Conservation (phyloP, 2,113 vertebrate species). For the Mirza zaza region DNA sequence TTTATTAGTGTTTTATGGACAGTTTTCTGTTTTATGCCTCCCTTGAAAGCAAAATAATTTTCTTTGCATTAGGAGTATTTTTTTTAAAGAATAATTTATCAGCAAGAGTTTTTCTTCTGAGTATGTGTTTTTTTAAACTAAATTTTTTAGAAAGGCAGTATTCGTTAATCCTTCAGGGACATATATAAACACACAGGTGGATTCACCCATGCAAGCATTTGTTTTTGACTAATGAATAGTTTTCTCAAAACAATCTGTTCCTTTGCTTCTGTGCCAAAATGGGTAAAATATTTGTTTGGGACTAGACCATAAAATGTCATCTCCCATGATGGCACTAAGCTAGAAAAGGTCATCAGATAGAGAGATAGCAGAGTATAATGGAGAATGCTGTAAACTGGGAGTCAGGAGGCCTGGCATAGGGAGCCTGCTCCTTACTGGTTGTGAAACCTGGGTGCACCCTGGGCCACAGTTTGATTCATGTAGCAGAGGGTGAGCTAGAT, state of each 20-base stretch:
- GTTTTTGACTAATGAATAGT: background rate
- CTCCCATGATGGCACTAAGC: background rate
- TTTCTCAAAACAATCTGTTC: slow-evolving; percentile 50
- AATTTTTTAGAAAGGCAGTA: background rate
- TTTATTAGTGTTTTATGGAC: background rate
- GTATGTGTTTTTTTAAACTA: background rate
- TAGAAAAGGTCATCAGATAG: background rate
- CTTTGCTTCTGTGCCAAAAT: slow-evolving; percentile 7
- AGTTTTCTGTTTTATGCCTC: background rate
- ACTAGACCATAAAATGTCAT: background rate
- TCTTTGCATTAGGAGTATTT: background rate
- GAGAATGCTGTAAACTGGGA: background rate
- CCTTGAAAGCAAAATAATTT: background rate
- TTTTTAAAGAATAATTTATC: background rate
- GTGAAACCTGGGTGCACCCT: background rate
- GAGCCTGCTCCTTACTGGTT: background rate
- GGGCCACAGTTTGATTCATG: background rate
- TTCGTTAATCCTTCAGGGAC: background rate
- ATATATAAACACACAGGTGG: slow-evolving; percentile 43
- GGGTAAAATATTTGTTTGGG: background rate
- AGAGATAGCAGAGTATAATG: background rate
- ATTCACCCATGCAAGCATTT: slow-evolving; percentile 36
- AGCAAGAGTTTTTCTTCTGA: background rate
- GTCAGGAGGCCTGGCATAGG: background rate
- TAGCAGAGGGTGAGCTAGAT: background rate